These are phyloP conservation scores for Eupsilia transversa DNA, from an alignment of 2,888 invertebrate species.

Conservation along the genomic window DNA sequence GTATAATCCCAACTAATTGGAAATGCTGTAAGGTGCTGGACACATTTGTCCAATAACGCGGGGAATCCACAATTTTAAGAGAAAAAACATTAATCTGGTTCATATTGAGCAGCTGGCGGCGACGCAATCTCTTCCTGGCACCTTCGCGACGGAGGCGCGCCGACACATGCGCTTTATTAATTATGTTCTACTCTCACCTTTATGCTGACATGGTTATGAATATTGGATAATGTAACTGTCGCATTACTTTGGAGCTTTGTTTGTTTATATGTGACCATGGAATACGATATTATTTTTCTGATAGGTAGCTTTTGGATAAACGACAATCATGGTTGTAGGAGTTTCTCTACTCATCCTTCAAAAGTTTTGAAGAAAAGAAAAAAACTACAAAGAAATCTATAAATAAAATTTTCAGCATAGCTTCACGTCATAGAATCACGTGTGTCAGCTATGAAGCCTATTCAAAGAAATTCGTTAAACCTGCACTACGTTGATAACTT, in stretches of 20 bases:
- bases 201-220: conserved; percentile 55
- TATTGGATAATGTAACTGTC: conserved; percentile 53
- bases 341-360: not conserved
- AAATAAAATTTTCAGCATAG: not conserved
- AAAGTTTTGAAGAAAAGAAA: not conserved
- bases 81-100: conserved; percentile 69
- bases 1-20: conserved; percentile 50
- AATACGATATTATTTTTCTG: not conserved
- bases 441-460: not conserved
- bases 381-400: conserved; percentile 1
- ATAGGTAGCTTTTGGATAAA: not conserved
- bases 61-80: conserved; percentile 52
- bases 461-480: conserved; percentile 6
- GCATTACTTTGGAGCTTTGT: conserved; percentile 25
- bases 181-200: conserved; percentile 61
- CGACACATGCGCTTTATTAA: conserved; percentile 67
- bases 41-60: conserved; percentile 53
- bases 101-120: conserved; percentile 66
- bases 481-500: not conserved
- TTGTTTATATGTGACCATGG: conserved; percentile 4
- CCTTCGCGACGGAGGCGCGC: conserved; percentile 55
- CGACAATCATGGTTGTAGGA: not conserved
- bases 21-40: conserved; percentile 27
- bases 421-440: not conserved
- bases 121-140: conserved; percentile 65